A percentile compares a stretch with the other conserved stretches of the same genome.
Conservation (phyloP, 37 sponge, comb jelly and placozoan genomes). For the Amphimedon queenslandica region DNA sequence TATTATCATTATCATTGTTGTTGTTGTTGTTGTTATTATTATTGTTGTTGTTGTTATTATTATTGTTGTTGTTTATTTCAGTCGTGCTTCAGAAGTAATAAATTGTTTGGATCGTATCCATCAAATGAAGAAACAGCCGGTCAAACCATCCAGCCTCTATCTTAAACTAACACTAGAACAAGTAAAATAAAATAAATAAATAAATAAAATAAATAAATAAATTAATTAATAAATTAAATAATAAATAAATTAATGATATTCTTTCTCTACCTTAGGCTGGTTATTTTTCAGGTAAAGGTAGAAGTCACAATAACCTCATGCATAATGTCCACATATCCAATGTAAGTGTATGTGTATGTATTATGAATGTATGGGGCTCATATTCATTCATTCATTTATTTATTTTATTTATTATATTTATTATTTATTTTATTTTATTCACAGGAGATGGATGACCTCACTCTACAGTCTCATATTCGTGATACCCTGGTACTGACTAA, state of each 20-base stretch:
- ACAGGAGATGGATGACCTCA: conserved; percentile 57
- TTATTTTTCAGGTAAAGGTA: neutral
- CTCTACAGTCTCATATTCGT: conserved; percentile 21
- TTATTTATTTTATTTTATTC: no score
- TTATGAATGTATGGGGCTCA: no score
- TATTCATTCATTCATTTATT: no score
- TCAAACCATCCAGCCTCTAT: conserved; percentile 62
- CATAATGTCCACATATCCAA: neutral
- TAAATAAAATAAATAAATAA: neutral
- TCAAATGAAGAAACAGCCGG: conserved; percentile 60
- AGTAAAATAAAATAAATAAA: conserved; percentile 5
- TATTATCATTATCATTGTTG: neutral
- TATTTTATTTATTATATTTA: no score
- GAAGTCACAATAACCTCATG: neutral
- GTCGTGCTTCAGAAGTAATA: conserved; percentile 67
- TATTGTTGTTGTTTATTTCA: conserved; percentile 1
- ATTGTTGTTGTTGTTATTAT: neutral
- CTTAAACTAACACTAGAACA: conserved; percentile 60
- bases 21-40: neutral
- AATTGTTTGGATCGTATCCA: conserved; percentile 76
- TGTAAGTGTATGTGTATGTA: neutral
- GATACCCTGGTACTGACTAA: conserved; percentile 42
- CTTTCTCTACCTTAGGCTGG: neutral
- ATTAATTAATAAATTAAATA: neutral
- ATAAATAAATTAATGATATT: neutral